These are phyloP conservation scores for Brachionus koreanus DNA, from an alignment of 1,140 invertebrate species.

Conservation along the genomic window DNA sequence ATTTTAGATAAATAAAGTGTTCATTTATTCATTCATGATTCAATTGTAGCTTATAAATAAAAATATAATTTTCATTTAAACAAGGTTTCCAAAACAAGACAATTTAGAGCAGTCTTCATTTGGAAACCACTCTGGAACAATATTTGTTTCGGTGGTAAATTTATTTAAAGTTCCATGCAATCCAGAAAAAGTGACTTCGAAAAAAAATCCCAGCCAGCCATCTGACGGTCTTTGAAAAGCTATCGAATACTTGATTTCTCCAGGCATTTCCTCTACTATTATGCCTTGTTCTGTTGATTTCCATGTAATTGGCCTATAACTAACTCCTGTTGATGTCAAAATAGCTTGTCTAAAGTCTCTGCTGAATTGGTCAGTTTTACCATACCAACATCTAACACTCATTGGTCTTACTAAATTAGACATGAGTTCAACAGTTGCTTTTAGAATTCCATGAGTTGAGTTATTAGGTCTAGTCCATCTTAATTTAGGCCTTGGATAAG, in stretches of 20 bases:
- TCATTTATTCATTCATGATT: no score
- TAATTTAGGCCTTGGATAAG: not conserved
- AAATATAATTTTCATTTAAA: constrained; percentile 45
- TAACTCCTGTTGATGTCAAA: not conserved
- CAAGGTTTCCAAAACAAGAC: constrained; percentile 49
- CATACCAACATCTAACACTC: not conserved
- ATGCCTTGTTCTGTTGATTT: not conserved
- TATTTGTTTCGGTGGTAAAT: constrained; percentile 50
- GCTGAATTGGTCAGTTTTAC: not conserved
- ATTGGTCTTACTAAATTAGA: not conserved
- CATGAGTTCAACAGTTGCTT: not conserved
- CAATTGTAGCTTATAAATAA: no score
- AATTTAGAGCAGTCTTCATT: constrained; percentile 50
- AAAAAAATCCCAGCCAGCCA: constrained; percentile 50
- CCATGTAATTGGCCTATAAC: not conserved
- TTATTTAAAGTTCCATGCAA: constrained; percentile 47
- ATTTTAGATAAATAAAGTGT: no score
- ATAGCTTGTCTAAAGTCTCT: not conserved
- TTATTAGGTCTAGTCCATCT: constrained; percentile 25
- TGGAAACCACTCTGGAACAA: constrained; percentile 51
- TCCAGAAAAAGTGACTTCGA: constrained; percentile 49
- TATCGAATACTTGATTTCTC: not conserved
- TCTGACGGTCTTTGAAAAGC: constrained; percentile 46
- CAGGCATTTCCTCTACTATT: not conserved
- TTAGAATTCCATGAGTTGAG: constrained; percentile 24